Percentiles rank a stretch among this genome's conserved stretches.
phyloP scores from a whole-genome alignment of 2,113 vertebrate species.

The Redunca redunca region DNA sequence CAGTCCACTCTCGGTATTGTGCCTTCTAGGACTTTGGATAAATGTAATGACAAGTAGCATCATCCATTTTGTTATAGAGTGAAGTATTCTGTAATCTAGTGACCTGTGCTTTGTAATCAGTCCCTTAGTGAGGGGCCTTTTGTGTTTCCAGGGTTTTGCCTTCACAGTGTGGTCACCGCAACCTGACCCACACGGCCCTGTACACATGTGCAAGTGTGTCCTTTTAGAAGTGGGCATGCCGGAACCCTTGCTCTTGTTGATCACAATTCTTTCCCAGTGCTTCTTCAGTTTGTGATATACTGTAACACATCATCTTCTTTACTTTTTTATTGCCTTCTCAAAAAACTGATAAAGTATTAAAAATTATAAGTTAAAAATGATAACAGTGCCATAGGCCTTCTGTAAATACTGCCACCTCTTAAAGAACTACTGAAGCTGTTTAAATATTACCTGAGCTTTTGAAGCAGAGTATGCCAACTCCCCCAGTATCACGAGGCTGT shows the following conservation, averaged over 20 bases:
- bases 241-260: background rate
- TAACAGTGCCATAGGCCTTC: background rate
- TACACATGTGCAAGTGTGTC: background rate
- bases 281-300: background rate
- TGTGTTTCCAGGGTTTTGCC: background rate
- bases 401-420: background rate
- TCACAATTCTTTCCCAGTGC: background rate
- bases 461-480: background rate
- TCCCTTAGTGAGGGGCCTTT: no score
- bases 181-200: rapidly evolving
- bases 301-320: background rate
- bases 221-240: background rate
- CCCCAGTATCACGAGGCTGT: rapidly evolving
- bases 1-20: rapidly evolving
- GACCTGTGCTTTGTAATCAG: background rate
- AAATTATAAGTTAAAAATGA: background rate
- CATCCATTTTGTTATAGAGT: background rate
- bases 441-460: background rate
- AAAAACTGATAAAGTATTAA: background rate
- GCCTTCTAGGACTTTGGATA: background rate
- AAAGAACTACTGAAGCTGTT: background rate
- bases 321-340: background rate
- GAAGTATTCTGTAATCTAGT: background rate
- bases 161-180: background rate
- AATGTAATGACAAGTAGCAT: rapidly evolving